Conservation (phyloP, 2,113 vertebrate species). For the Podilymbus podiceps region DNA sequence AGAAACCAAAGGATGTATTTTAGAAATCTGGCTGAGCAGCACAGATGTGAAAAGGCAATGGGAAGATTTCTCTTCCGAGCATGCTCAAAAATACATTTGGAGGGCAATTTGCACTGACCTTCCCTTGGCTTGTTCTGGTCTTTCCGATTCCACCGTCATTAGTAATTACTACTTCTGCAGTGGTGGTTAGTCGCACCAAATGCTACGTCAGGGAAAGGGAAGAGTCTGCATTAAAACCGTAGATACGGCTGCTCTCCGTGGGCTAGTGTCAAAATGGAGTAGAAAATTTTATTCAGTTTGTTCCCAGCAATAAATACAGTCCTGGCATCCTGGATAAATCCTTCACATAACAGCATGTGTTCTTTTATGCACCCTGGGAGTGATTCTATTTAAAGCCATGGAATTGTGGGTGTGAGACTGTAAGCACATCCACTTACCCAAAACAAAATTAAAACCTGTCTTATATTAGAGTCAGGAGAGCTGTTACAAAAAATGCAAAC, state of each 20-base stretch:
- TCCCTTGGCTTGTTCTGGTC: not conserved
- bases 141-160: not conserved
- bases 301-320: constrained; percentile 59
- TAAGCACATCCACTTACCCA: constrained; percentile 48
- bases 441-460: constrained; percentile 47
- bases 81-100: not conserved
- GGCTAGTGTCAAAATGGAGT: constrained; percentile 41
- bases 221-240: not conserved
- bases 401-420: constrained; percentile 62
- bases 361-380: constrained; percentile 56
- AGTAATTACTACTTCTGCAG: not conserved
- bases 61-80: not conserved
- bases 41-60: not conserved
- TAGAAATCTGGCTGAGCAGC: not conserved
- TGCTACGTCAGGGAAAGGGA: not conserved
- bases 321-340: constrained; percentile 49
- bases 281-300: constrained; percentile 51
- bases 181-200: not conserved
- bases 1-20: not conserved
- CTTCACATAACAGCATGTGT: constrained; percentile 41
- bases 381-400: constrained; percentile 47
- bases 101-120: not conserved
- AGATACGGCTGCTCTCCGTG: not conserved
- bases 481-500: constrained; percentile 50
- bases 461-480: constrained; percentile 50